Conservation (phyloP, 2,113 vertebrate genomes). For the Microtus oregoni region DNA sequence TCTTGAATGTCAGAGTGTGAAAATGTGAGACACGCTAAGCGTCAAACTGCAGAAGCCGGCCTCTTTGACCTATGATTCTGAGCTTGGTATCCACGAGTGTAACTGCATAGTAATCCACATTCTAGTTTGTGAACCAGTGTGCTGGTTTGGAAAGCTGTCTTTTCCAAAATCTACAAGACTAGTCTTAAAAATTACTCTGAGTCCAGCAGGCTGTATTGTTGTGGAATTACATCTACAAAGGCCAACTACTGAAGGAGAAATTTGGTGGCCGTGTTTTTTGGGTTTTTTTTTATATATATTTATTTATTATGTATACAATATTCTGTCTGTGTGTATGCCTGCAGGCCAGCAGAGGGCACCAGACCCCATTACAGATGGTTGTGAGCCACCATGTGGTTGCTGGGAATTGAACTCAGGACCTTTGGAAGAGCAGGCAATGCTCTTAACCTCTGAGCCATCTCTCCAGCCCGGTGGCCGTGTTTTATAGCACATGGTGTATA, state of each 20-base stretch:
- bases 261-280: background rate
- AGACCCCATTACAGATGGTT: no score
- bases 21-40: background rate
- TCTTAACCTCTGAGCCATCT: no score
- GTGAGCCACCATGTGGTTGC: no score
- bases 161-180: constrained; percentile 19
- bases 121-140: background rate
- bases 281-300: no score
- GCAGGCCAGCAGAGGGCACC: no score
- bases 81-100: background rate
- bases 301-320: no score
- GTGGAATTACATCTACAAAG: constrained; percentile 30
- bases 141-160: background rate
- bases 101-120: background rate
- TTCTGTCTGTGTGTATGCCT: no score
- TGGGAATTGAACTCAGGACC: no score
- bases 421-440: no score
- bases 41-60: no score
- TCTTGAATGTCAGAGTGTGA: background rate
- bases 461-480: background rate
- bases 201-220: constrained; percentile 15
- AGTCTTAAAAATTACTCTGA: constrained; percentile 25
- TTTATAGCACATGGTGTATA: constrained; percentile 8
- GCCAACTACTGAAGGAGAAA: constrained; percentile 20
- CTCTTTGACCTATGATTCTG: background rate